Percentiles rank a stretch among this genome's conserved stretches.
Evolutionary conservation across 2,113 vertebrate genomes (phyloP).

Genomic region (Zapornia atra): DNA sequence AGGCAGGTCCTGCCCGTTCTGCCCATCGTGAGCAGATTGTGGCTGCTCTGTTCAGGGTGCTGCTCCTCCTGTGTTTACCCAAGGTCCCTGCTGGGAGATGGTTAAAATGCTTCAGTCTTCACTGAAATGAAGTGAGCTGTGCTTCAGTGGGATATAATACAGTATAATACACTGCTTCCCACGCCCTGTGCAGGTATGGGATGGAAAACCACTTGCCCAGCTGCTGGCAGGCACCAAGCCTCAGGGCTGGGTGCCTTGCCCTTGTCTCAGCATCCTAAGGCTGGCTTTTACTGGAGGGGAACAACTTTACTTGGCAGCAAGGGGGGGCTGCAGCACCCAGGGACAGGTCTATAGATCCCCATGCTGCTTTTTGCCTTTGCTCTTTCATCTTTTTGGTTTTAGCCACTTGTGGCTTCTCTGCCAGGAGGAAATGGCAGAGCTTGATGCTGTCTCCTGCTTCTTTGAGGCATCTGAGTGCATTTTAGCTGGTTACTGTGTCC

Average conservation of each 20-base stretch:
- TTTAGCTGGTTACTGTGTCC: not conserved
- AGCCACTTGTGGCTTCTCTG: not conserved
- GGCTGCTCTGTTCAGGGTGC: not conserved
- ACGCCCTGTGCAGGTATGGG: not conserved
- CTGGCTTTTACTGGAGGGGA: not conserved
- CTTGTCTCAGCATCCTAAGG: too few species aligned
- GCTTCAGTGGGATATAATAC: too few species aligned
- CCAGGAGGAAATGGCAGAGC: not conserved
- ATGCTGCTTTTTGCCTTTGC: not conserved
- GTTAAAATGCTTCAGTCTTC: not conserved
- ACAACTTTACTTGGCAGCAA: not conserved
- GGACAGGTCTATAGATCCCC: not conserved
- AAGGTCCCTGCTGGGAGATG: not conserved
- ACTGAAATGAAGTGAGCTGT: not conserved
- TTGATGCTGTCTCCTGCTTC: not conserved
- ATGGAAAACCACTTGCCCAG: not conserved
- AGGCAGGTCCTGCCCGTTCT: not conserved
- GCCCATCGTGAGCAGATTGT: not conserved
- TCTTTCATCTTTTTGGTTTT: not conserved
- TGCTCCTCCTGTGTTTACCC: not conserved
- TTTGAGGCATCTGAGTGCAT: not conserved
- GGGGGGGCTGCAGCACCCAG: not conserved
- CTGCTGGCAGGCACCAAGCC: not conserved
- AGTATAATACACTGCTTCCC: not conserved
- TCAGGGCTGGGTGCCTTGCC: fast-evolving